phyloP scores from a whole-genome alignment of 2,113 vertebrate species.

The Canis aureus region DNA sequence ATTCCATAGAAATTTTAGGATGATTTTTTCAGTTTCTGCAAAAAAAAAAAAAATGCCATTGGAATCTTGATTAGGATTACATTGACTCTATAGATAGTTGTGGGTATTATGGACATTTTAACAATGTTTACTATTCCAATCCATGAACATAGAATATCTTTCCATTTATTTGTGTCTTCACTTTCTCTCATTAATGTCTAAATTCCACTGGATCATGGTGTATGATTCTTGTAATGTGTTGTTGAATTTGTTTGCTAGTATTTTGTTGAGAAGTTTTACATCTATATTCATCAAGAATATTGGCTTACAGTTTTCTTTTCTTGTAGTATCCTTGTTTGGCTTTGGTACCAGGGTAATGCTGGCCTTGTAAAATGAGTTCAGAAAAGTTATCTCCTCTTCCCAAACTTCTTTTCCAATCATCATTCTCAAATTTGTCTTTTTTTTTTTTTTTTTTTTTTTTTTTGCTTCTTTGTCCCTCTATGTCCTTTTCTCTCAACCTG shows the following conservation, averaged over 20 bases:
- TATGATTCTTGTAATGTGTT: background rate
- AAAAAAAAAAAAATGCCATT: background rate
- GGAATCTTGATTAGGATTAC: background rate
- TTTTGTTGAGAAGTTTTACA: background rate
- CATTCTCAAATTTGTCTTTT: background rate
- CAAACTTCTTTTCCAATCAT: constrained; percentile 5
- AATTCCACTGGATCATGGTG: background rate
- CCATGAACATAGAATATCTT: background rate
- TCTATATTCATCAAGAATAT: background rate
- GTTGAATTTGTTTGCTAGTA: background rate
- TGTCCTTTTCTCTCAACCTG: constrained; percentile 3
- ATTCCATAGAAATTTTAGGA: background rate
- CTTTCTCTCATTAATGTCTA: background rate
- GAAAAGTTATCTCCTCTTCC: background rate
- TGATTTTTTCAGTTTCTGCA: background rate
- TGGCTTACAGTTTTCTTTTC: background rate
- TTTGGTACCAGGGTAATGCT: background rate
- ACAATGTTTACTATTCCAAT: background rate
- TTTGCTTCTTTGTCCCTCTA: background rate
- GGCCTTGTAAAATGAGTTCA: background rate
- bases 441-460: background rate
- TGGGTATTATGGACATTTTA: background rate
- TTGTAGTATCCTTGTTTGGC: background rate
- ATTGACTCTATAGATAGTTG: background rate
- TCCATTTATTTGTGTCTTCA: background rate